Evolutionary conservation across 2,888 invertebrate species (phyloP), one percentile per base, ranked within the genome.

Genomic region (Aphrophora alni): DNA sequence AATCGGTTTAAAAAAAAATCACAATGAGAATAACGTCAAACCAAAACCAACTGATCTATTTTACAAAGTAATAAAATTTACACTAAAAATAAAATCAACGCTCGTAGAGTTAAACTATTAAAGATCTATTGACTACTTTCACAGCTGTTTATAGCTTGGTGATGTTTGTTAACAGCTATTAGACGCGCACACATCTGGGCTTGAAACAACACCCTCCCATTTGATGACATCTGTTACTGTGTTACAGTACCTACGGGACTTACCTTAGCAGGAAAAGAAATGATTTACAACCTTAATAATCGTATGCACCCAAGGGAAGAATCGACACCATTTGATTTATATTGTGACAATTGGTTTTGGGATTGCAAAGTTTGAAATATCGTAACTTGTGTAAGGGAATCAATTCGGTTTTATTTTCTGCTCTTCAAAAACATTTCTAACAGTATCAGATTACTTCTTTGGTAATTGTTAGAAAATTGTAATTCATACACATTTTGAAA

Each of bases 231-330:
- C 59, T 59, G 59, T 59, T 59, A 59, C 59, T 3, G 59, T 59
- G 59, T 59, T 59, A 59, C 59, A 21, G 59, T 21, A 59, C 59
- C 59, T 59, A 59, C 59, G 59, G 59, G 59, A 59, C 59, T n/a
- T 59, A 59, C 59, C 59, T 59, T 59, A 21, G 59, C 21, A 21
- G 59, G 14, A 59, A 59, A 59, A 59, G 59, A 59, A 59, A 59
- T 59, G 59, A 59, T 59, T 59, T 59, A 59, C 10, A 59, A 59
- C 59, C 59, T 59, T 59, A 59, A 59, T 59, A 59, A 59, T 59
- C 59, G 59, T 59, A 59, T 59, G 59, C 59, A 21, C 59, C 12
- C 59, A 21, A 14, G 59, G 59, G 44, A 44, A 44, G 21, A 8
- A 59, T 59, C 59, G 59, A 14, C 4, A 21, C 12, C 21, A 21